Percentiles rank a stretch among this genome's conserved stretches.
phyloP scores from a whole-genome alignment of 2,888 invertebrate species.

The Syritta pipiens region DNA sequence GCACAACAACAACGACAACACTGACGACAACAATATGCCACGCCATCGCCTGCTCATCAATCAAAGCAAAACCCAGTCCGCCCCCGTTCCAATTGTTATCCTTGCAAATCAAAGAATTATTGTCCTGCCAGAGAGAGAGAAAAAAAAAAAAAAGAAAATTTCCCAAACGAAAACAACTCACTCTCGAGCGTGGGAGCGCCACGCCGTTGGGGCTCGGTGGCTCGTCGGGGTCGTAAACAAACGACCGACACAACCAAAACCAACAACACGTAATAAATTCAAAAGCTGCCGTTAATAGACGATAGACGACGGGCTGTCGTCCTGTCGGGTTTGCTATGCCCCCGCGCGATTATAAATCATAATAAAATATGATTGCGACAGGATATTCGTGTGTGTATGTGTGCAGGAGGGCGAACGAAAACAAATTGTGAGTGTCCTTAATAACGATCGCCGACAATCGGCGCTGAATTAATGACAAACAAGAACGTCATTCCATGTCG shows the following conservation, averaged over 20 bases:
- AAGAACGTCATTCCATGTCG: too few species aligned
- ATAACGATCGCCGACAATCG: slow-evolving; percentile 37
- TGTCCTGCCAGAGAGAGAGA: slow-evolving; percentile 18
- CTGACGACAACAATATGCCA: slow-evolving; percentile 49
- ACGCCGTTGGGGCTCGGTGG: neutral
- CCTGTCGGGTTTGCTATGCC: too few species aligned
- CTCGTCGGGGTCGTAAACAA: slow-evolving; percentile 22
- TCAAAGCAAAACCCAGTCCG: slow-evolving; percentile 31
- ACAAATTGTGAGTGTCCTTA: slow-evolving; percentile 30
- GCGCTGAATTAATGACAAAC: slow-evolving; percentile 22
- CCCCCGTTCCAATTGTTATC: slow-evolving; percentile 2
- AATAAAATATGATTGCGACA: slow-evolving; percentile 59
- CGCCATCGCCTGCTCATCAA: slow-evolving; percentile 53
- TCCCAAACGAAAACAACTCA: slow-evolving; percentile 43
- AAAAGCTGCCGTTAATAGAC: slow-evolving; percentile 52
- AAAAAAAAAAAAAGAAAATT: neutral
- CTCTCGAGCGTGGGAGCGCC: neutral
- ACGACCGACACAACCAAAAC: slow-evolving; percentile 40
- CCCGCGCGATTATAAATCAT: slow-evolving; percentile 62
- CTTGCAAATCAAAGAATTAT: slow-evolving; percentile 60
- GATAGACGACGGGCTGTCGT: too few species aligned
- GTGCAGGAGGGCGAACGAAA: slow-evolving; percentile 1
- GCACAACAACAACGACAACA: slow-evolving; percentile 4
- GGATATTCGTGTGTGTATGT: neutral
- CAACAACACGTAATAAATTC: slow-evolving; percentile 55